Percentiles rank a stretch among this genome's conserved stretches.
These are phyloP conservation scores for Xestia xanthographa DNA, from an alignment of 2,888 invertebrate species.

Conservation along the genomic window DNA sequence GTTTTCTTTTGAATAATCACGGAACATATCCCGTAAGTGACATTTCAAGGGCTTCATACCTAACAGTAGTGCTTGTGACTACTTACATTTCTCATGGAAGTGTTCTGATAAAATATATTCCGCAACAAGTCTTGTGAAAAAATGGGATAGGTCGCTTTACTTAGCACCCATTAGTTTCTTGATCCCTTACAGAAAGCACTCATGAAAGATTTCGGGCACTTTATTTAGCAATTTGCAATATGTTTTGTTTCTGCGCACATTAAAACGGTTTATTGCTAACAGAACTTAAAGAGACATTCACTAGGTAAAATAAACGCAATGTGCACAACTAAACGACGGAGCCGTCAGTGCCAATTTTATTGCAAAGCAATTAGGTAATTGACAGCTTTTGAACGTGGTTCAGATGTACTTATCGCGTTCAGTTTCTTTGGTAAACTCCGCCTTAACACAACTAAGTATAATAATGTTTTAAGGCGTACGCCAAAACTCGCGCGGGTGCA, in stretches of 20 bases:
- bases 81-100: background rate
- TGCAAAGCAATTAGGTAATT: background rate
- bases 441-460: background rate
- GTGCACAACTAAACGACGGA: background rate
- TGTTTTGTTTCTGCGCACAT: background rate
- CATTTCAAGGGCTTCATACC: no score
- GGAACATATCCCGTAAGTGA: no score
- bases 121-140: slow-evolving; percentile 1
- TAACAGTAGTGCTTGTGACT: background rate
- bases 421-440: background rate
- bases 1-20: no score
- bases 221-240: background rate
- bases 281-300: background rate
- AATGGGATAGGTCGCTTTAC: background rate
- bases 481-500: no score
- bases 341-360: background rate
- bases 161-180: background rate
- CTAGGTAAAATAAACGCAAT: background rate
- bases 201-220: background rate
- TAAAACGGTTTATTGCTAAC: background rate
- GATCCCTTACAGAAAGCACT: background rate
- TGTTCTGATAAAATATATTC: background rate
- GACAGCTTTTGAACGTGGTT: background rate
- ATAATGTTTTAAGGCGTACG: background rate
- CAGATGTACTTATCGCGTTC: background rate